Conservation (phyloP, 2,797 vertebrate species). For the Margarornis squamiger region DNA sequence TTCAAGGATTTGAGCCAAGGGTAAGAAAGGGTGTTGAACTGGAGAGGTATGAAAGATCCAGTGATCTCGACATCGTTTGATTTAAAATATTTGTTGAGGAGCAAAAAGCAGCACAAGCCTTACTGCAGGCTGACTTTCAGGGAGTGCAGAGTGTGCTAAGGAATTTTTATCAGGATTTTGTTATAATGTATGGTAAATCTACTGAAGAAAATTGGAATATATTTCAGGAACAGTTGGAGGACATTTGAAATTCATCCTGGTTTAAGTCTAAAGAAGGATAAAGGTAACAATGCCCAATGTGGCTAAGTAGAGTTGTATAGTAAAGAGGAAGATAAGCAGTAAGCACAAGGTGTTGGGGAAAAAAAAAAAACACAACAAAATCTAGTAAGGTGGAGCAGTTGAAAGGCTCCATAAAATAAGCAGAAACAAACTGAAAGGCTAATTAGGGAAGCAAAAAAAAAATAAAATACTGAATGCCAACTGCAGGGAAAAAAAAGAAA, state of each 20-base stretch:
- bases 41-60: slow-evolving; percentile 33
- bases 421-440: slow-evolving; percentile 9
- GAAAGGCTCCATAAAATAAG: slow-evolving; percentile 12
- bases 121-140: slow-evolving; percentile 30
- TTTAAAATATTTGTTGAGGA: slow-evolving; percentile 50
- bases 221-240: slow-evolving; percentile 66
- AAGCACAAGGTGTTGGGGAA: slow-evolving; percentile 46
- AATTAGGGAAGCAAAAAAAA: slow-evolving; percentile 25
- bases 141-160: slow-evolving; percentile 28
- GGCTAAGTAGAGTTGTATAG: slow-evolving; percentile 54
- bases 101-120: slow-evolving; percentile 8
- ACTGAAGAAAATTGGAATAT: slow-evolving; percentile 63
- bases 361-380: not conserved
- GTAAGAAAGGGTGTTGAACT: slow-evolving; percentile 46
- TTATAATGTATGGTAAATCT: slow-evolving; percentile 63
- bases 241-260: slow-evolving; percentile 66
- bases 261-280: slow-evolving; percentile 68
- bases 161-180: slow-evolving; percentile 65
- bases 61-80: slow-evolving; percentile 12
- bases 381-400: slow-evolving; percentile 13
- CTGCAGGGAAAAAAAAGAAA: not conserved
- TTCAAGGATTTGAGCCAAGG: slow-evolving; percentile 23
- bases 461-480: not conserved
- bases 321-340: slow-evolving; percentile 50
- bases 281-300: slow-evolving; percentile 64